Evolutionary conservation across 2,797 vertebrate genomes (phyloP).

Genomic region (Orestias chungarensis): DNA sequence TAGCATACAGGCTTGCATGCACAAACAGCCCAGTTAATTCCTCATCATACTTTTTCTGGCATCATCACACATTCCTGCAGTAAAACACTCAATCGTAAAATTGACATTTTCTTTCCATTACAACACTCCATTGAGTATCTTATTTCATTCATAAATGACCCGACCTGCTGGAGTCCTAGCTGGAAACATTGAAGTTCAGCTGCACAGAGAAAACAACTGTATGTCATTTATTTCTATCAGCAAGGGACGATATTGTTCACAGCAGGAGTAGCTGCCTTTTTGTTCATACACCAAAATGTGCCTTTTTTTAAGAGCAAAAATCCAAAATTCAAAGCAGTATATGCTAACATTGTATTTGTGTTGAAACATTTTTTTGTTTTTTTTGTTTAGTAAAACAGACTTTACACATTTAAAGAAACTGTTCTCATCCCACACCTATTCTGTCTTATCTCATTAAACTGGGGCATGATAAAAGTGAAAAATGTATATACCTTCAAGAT

Average conservation of each 20-base stretch:
- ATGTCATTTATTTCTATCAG: constrained; percentile 67
- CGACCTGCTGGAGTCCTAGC: constrained; percentile 48
- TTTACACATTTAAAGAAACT: constrained; percentile 18
- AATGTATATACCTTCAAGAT: constrained; percentile 32
- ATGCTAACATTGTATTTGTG: neutral
- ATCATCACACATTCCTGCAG: constrained; percentile 58
- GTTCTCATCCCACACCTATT: neutral
- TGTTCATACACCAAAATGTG: neutral
- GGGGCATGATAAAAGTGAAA: neutral
- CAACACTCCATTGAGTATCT: constrained; percentile 69
- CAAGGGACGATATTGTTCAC: constrained; percentile 51
- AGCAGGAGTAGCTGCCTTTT: constrained; percentile 35
- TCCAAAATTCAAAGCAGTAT: neutral
- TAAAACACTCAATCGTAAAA: constrained; percentile 64
- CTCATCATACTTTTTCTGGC: constrained; percentile 36
- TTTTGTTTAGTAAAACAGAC: constrained; percentile 30
- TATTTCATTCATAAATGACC: constrained; percentile 67
- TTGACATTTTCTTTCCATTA: constrained; percentile 72
- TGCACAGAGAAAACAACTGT: constrained; percentile 52
- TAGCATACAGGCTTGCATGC: constrained; percentile 13
- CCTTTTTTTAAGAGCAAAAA: neutral
- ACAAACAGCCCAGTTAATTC: constrained; percentile 13
- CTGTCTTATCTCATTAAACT: constrained; percentile 47
- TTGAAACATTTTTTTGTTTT: neutral
- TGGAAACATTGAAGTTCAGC: constrained; percentile 55